Conservation (phyloP, 2,113 vertebrate species). For the Cyphomyrus plagiostoma region DNA sequence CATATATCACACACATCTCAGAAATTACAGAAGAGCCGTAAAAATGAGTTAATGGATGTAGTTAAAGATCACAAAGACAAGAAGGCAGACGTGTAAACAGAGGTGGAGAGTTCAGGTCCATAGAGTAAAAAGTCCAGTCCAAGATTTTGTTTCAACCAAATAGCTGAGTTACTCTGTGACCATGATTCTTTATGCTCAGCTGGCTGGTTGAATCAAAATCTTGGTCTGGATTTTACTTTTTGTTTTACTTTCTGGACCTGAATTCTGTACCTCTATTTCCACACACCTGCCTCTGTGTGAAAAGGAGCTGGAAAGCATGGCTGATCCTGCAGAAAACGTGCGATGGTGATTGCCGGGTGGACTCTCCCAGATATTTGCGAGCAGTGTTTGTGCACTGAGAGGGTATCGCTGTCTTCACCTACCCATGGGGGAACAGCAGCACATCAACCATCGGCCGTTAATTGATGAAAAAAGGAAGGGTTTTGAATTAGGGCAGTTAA, state of each 20-base stretch:
- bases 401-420: constrained; percentile 40
- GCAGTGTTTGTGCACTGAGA: constrained; percentile 38
- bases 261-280: too few species aligned
- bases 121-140: neutral
- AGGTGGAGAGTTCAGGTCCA: neutral
- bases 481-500: constrained; percentile 56
- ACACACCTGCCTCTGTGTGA: neutral
- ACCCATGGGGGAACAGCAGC: constrained; percentile 31
- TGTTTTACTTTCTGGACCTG: neutral
- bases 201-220: neutral
- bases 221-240: neutral
- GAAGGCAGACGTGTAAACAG: neutral
- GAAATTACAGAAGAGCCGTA: neutral
- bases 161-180: neutral
- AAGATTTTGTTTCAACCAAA: neutral
- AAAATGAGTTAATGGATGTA: neutral
- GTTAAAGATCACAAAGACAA: neutral
- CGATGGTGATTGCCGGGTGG: constrained; percentile 23
- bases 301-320: neutral
- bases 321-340: neutral
- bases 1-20: neutral
- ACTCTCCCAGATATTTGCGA: constrained; percentile 39
- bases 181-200: neutral
- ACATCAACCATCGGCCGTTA: constrained; percentile 11
- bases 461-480: constrained; percentile 41